Evolutionary conservation across 2,888 invertebrate genomes (phyloP), one percentile per base, ranked within the genome.

Genomic region (Platypus cylindrus): DNA sequence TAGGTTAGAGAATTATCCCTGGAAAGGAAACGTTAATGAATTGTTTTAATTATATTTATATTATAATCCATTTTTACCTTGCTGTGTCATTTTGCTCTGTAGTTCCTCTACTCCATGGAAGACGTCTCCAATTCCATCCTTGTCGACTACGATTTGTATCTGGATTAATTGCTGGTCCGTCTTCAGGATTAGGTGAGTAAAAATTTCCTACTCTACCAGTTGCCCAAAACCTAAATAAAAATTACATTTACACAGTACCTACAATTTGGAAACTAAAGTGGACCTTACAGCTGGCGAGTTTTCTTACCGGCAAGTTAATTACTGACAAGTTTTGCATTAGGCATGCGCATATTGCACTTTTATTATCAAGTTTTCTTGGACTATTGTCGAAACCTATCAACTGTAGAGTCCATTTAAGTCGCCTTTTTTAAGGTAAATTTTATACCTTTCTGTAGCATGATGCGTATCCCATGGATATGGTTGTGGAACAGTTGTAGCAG

Each of bases 171-270:
- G 55, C 48, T 15, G 53, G 46, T 2, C 50, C 53, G 34, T 66
- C 68, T 40, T 67, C 68, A 0, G 85, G 85, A 62, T 85, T 85
- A 0, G 86, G 85, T 0, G 84, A 82, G 56, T 85, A 86, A 38
- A 86, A 71, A 57, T 85, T 86, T 0, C 84, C 85, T 17, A 81
- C 74, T 25, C 75, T 68, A 50, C 75, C 75, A 58, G 70, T 50
- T 45, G 66, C 59, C 72, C 71, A 72, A 51, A 73, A 72, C 44
- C 67, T 65, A 37, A 3, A 36, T 18, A n/a, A 30, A 18, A 9
- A 13, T 18, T 20, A 17, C 12, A n/a, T 16, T 7, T 29, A 12
- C 8, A 14, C 17, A 30, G 13, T 5, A n/a, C 4, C 15, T n/a
- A 15, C 4, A 15, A 32, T 5, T 15, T 29, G 5, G 17, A 13